These are phyloP conservation scores for Dendronephthya gigantea DNA, from an alignment of 64 coral and sea anemone species.

Conservation along the genomic window DNA sequence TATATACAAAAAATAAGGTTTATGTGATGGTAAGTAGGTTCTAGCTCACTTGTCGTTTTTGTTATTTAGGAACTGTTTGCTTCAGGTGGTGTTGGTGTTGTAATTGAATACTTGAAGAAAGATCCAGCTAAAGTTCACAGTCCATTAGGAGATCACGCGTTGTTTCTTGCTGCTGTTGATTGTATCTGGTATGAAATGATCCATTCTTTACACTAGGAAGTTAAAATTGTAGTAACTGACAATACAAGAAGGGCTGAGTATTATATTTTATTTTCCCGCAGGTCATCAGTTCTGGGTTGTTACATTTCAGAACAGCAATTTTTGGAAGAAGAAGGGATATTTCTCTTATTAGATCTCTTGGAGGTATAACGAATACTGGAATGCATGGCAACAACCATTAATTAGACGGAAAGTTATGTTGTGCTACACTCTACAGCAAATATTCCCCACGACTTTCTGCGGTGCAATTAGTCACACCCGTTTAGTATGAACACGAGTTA, in stretches of 20 bases:
- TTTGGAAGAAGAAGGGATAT: constrained; percentile 81
- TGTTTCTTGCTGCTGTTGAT: constrained; percentile 5
- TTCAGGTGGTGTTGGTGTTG: background rate
- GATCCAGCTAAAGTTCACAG: background rate
- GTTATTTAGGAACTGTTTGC: background rate
- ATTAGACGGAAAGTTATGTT: background rate
- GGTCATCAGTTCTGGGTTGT: constrained; percentile 86
- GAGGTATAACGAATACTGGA: constrained; percentile 27
- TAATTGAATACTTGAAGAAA: constrained; percentile 3
- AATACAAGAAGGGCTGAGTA: too few relatives aligned
- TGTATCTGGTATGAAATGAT: background rate
- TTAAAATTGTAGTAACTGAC: too few relatives aligned
- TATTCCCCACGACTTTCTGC: too few relatives aligned
- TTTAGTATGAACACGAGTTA: background rate
- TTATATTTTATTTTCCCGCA: background rate
- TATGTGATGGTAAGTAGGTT: background rate
- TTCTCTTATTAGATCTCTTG: constrained; percentile 77
- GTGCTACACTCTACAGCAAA: background rate
- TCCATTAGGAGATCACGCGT: background rate
- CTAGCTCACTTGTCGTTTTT: background rate
- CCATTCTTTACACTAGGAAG: too few relatives aligned
- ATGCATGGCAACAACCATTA: background rate
- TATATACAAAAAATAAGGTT: background rate
- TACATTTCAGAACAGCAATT: constrained; percentile 83
- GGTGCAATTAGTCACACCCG: background rate